A percentile compares a stretch with the other conserved stretches of the same genome.
phyloP scores from a whole-genome alignment of 2,113 vertebrate genomes.

The Phrynocephalus versicolor region DNA sequence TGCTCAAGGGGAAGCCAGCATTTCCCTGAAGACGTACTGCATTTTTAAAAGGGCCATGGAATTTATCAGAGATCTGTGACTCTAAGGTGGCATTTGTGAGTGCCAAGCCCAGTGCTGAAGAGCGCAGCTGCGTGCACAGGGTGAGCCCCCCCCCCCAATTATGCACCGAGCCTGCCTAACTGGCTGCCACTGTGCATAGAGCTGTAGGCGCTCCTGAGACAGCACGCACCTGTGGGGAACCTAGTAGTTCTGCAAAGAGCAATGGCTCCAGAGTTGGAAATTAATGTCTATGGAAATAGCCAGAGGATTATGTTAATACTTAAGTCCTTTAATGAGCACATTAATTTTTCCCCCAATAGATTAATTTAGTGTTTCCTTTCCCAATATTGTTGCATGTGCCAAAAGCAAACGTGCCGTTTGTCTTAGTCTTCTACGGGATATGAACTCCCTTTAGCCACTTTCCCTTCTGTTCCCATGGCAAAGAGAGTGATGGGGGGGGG shows the following conservation, averaged over 20 bases:
- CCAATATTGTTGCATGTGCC: conserved; percentile 37
- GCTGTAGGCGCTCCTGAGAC: conserved; percentile 11
- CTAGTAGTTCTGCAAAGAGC: conserved; percentile 55
- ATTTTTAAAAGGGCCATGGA: background rate
- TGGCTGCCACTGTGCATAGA: background rate
- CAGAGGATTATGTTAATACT: conserved; percentile 74
- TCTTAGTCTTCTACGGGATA: background rate
- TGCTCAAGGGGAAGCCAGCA: background rate
- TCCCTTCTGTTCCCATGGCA: background rate
- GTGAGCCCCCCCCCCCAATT: background rate
- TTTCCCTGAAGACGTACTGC: background rate
- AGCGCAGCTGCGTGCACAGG: background rate
- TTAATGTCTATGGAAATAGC: conserved; percentile 62
- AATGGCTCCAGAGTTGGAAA: conserved; percentile 62
- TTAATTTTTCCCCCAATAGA: conserved; percentile 68
- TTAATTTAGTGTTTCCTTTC: conserved; percentile 63
- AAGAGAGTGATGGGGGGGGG: no score
- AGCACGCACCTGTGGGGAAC: conserved; percentile 8
- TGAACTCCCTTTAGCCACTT: background rate
- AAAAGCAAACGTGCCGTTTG: conserved; percentile 39
- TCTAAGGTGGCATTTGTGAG: background rate
- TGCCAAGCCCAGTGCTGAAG: no score
- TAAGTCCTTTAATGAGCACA: conserved; percentile 74
- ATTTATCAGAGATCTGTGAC: background rate
- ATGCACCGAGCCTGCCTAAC: no score